phyloP scores from a whole-genome alignment of 2,888 invertebrate genomes.

The Melanostoma mellinum region DNA sequence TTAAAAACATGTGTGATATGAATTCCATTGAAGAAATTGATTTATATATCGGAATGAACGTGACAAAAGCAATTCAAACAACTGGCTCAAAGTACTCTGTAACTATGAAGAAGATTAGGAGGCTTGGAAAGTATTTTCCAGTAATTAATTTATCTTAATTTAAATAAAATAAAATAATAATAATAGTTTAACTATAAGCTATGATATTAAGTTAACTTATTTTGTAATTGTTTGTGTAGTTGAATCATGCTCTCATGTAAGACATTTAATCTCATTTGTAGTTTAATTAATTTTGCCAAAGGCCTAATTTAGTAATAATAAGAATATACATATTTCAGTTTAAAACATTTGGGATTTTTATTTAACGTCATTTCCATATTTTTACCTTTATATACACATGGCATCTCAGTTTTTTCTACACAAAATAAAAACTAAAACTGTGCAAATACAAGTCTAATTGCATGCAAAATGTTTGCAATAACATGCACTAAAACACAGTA shows the following conservation, averaged over 20 bases:
- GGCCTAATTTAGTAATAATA: conserved; percentile 68
- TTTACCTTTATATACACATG: no score
- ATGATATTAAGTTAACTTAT: conserved; percentile 59
- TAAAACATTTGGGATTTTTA: conserved; percentile 1
- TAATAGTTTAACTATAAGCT: neutral
- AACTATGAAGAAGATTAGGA: conserved; percentile 84
- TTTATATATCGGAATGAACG: conserved; percentile 80
- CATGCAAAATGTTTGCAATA: no score
- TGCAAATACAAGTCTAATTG: no score
- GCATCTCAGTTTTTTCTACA: no score
- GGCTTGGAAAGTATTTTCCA: conserved; percentile 87
- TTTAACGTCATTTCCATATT: neutral
- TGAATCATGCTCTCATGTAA: conserved; percentile 55
- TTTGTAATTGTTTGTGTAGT: conserved; percentile 67
- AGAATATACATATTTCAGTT: conserved; percentile 55
- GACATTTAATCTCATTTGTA: conserved; percentile 69
- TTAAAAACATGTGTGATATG: conserved; percentile 79
- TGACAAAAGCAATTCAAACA: conserved; percentile 80
- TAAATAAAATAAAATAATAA: conserved; percentile 1
- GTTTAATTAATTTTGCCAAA: conserved; percentile 69
- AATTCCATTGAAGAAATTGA: conserved; percentile 81
- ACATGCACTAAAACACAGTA: no score
- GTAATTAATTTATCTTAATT: conserved; percentile 82
- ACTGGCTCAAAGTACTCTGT: conserved; percentile 81
- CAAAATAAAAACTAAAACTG: no score